Percentiles rank a stretch among this genome's conserved stretches.
Conservation (phyloP, 1,140 invertebrate genomes). For the Drosophila leontia region DNA sequence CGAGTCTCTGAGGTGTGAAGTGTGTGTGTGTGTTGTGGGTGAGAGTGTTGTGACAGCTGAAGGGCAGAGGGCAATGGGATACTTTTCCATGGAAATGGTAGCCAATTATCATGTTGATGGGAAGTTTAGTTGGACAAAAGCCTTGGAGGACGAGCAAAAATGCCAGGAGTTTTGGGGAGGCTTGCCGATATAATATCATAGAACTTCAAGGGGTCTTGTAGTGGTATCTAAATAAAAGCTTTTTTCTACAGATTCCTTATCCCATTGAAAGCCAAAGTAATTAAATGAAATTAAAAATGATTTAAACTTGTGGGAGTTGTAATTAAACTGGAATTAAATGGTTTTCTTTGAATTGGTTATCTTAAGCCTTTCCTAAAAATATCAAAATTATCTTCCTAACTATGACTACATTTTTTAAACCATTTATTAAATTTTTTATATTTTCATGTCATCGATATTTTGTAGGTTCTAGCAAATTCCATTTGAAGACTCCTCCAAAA, state of each 20-base stretch:
- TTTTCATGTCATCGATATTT: too few relatives aligned
- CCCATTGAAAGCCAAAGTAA: background rate
- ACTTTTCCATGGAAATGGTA: conserved; percentile 31
- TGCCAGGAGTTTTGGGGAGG: background rate
- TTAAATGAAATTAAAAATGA: too few relatives aligned
- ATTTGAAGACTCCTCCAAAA: background rate
- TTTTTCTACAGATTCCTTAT: background rate
- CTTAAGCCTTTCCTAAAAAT: too few relatives aligned
- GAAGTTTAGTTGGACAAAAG: background rate
- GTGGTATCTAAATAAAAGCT: background rate
- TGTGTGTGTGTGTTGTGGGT: conserved; percentile 34
- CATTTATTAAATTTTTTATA: too few relatives aligned
- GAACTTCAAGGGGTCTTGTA: background rate
- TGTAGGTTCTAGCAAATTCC: background rate
- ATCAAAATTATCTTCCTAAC: too few relatives aligned
- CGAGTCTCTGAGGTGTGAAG: conserved; percentile 62
- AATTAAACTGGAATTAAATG: too few relatives aligned
- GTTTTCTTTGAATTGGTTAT: too few relatives aligned
- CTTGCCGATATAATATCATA: background rate
- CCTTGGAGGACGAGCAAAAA: background rate
- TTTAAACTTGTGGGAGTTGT: too few relatives aligned
- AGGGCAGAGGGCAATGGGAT: conserved; percentile 32
- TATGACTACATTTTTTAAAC: too few relatives aligned
- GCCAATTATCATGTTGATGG: conserved; percentile 45
- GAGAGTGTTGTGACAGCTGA: conserved; percentile 46